phyloP scores from a whole-genome alignment of 1,140 invertebrate species.

The Atta texana region DNA sequence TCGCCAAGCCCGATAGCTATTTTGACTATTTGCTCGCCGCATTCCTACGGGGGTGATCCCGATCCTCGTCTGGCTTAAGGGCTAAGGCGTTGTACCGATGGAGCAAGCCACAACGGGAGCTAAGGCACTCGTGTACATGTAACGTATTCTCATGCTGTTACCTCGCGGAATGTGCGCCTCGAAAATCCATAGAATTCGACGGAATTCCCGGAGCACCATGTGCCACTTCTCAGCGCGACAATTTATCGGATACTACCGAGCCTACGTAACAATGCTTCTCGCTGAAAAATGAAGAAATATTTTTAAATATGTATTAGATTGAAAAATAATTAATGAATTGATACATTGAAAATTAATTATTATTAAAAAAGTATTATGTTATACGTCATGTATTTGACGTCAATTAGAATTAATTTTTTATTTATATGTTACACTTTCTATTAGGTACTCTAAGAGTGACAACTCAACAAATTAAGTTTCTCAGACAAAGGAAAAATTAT shows the following conservation, averaged over 20 bases:
- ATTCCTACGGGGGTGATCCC: conserved; percentile 56
- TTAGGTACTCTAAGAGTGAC: too few relatives aligned
- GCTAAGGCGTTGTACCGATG: conserved; percentile 23
- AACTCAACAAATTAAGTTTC: too few relatives aligned
- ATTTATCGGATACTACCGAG: neutral
- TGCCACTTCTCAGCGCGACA: conserved; percentile 47
- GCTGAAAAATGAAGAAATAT: neutral
- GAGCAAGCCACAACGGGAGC: conserved; percentile 43
- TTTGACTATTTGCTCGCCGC: conserved; percentile 63
- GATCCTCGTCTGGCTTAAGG: conserved; percentile 55
- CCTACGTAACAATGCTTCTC: neutral
- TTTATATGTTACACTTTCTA: too few relatives aligned
- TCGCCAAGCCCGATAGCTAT: conserved; percentile 67
- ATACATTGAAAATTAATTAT: neutral
- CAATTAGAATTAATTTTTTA: too few relatives aligned
- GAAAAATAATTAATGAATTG: neutral
- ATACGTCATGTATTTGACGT: too few relatives aligned
- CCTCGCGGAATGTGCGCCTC: conserved; percentile 39
- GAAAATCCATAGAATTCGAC: conserved; percentile 65
- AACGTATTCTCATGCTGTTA: conserved; percentile 60
- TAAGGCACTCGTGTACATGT: conserved; percentile 39
- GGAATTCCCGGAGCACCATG: conserved; percentile 25
- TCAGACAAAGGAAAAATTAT: too few relatives aligned
- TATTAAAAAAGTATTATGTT: neutral
- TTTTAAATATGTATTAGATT: neutral